These are phyloP conservation scores for Mamestra brassicae DNA, from an alignment of 2,888 invertebrate genomes.

Conservation along the genomic window DNA sequence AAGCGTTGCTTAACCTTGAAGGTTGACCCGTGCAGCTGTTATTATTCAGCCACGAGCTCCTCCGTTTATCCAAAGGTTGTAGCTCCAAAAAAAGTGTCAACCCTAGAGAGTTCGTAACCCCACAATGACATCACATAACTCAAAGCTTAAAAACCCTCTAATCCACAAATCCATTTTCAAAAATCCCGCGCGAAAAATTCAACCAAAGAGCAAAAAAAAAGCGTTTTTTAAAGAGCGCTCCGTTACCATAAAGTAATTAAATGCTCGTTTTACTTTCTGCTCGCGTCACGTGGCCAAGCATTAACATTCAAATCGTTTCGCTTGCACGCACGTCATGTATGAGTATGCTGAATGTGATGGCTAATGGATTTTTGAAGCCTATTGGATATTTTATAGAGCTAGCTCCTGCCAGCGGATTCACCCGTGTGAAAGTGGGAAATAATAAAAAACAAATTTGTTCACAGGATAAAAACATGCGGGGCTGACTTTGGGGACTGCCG, in stretches of 20 bases:
- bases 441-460: no score
- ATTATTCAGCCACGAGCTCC: no score
- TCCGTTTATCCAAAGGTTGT: no score
- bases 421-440: no score
- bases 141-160: not conserved
- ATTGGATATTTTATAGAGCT: conserved; percentile 2
- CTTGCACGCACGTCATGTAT: conserved; percentile 5
- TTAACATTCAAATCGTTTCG: conserved; percentile 34
- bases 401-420: no score
- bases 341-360: not conserved
- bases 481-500: no score
- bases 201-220: conserved; percentile 23
- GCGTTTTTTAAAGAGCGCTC: conserved; percentile 2
- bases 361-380: conserved; percentile 40
- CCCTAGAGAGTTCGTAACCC: not conserved
- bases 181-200: not conserved
- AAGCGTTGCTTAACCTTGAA: no score
- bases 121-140: conserved; percentile 1
- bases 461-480: no score
- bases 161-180: conserved; percentile 1
- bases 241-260: conserved; percentile 39
- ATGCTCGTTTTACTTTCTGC: conserved; percentile 24
- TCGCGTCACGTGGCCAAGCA: conserved; percentile 9
- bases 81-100: not conserved
- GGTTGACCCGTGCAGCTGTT: no score